Base-by-base conservation (phyloP, 1,140 invertebrate genomes). In the Globodera rostochiensis region DNA sequence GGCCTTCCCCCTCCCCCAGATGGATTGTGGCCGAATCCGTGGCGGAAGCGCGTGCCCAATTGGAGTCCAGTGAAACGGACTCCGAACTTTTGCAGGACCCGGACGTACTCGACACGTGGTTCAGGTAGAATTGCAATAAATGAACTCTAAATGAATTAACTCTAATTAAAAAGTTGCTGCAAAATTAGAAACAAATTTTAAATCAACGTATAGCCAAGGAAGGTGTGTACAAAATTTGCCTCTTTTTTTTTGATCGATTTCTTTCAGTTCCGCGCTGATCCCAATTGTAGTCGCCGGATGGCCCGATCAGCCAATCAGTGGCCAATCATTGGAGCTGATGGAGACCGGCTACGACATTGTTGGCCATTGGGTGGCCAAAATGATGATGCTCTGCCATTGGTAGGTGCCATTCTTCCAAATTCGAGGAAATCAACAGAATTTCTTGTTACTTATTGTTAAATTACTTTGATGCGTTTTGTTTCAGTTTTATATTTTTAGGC, bases 31-130 rank as follows among this genome's bases (percentile, higher is more conserved):
- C 84, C 49, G n/a, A 69, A 60, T 49, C 46, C 36, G 67, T 74
- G 45, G 77, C 84, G 15, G 74, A 83, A 25, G 87, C 85, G 7
- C 50, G 49, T 6, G 66, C 71, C 64, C 19, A 83, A 79, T 73
- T 86, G 7, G 64, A 46, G 50, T 19, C 71, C 6, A 47, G 4
- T 50, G 77, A 78, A 78, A 36, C 11, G 4, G 64, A 45, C 6
- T 64, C 80, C 13, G 57, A 57, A 49, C 69, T 84, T 80, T 83
- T 64, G 80, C 91, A 86, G 74, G 97, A 99, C 91, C 93, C 94
- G 57, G 97, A 99, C 92, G 98, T 99, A 3, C 91, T 99, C 70
- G 98, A 99, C 89, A 99, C 98, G 0, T 99, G 97, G 98, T 99
- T 99, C 91, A 78, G 77, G 77, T 69, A 49, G 4, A 67, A 47